Percentiles rank a stretch among this genome's conserved stretches.
phyloP scores from a whole-genome alignment of 2,888 invertebrate genomes.

The Thumatha senex region DNA sequence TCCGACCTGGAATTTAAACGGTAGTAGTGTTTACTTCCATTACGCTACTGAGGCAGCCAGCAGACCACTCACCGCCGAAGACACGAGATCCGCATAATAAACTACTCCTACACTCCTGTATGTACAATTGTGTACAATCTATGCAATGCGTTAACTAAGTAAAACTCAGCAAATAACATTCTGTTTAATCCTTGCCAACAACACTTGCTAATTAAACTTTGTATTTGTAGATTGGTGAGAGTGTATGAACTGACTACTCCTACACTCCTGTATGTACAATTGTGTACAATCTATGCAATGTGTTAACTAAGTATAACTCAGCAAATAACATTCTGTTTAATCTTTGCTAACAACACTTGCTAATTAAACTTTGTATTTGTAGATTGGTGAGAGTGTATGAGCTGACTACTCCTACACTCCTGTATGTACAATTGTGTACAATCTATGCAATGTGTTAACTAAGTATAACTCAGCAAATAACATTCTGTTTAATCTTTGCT shows the following conservation, averaged over 20 bases:
- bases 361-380: constrained; percentile 36
- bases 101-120: too few relatives aligned
- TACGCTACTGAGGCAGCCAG: too few relatives aligned
- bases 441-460: constrained; percentile 14
- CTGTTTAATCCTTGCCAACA: constrained; percentile 21
- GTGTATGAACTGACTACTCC: constrained; percentile 18
- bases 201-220: constrained; percentile 37
- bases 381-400: constrained; percentile 23
- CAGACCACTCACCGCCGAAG: too few relatives aligned
- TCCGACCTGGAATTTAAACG: too few relatives aligned
- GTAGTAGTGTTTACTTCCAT: too few relatives aligned
- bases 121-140: constrained; percentile 15
- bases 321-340: constrained; percentile 22
- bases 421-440: constrained; percentile 8
- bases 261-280: too few relatives aligned
- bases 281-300: constrained; percentile 17
- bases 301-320: constrained; percentile 12
- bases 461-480: constrained; percentile 21
- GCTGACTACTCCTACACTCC: too few relatives aligned
- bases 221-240: constrained; percentile 25
- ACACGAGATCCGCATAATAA: too few relatives aligned
- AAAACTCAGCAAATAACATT: constrained; percentile 22
- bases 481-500: constrained; percentile 18
- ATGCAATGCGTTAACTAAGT: constrained; percentile 6
- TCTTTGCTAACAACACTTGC: constrained; percentile 24